Base-by-base conservation (phyloP, 2,113 vertebrate species). In the Rhinolophus ferrumequinum region DNA sequence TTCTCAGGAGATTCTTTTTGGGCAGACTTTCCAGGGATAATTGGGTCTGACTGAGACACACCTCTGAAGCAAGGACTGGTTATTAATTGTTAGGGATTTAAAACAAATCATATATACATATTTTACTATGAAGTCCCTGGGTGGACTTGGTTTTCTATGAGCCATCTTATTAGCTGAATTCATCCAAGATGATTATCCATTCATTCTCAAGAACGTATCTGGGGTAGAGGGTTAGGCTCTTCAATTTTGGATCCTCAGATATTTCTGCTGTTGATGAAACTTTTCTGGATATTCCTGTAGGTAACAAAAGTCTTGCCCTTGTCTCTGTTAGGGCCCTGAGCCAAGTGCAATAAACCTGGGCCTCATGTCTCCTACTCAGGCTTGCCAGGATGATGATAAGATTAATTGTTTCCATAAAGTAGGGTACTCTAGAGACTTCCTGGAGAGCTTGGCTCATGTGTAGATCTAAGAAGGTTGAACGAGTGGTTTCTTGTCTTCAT, bases 391-490 rank as follows among this genome's bases (percentile, higher is more conserved):
- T 64, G 93, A 90, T 92, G 92, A 66, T 89, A 97, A 97, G 93
- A 96, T 90, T 95, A 92, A 96, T 94, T 95, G 60, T 93, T 97
- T 96, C 83, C 90, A 95, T 67, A 95, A 92, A 93, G 73, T 86
- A 41, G n/a, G 88, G 75, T 60, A 80, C 54, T 96, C 95, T 96
- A 90, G 66, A 91, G 66, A 81, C 81, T 97, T 97, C 85, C 91
- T 90, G 70, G 54, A 97, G 88, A 97, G 85, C 22, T 72, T 94
- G 88, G 28, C 91, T 97, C 72, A 76, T 87, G 69, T 72, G 11
- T 85, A 80, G 62, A 75, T 96, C 58, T 84, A 96, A 62, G 60
- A 96, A 97, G 44, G 56, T 76, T 70, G 44, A 16, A 95, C 16
- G 14, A 88, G 5, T 84, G 33, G 35, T 81, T 95, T 83, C 35